phyloP scores from a whole-genome alignment of 1,140 invertebrate genomes.

The Trissolcus basalis region DNA sequence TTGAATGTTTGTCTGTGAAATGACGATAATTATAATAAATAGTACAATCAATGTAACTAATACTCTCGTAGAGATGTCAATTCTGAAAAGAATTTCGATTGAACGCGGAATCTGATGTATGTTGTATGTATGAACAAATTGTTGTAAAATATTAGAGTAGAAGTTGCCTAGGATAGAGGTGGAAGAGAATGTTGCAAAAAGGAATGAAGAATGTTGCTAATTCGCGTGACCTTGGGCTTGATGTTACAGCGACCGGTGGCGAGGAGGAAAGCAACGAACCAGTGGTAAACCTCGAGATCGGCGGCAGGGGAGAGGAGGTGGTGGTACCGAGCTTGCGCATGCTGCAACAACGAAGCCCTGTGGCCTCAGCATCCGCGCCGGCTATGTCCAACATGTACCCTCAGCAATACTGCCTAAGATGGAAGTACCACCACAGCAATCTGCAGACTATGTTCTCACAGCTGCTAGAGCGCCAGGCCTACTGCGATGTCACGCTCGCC shows the following conservation, averaged over 20 bases:
- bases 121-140: too few species aligned
- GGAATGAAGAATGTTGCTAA: slow-evolving; percentile 6
- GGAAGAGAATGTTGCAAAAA: not conserved
- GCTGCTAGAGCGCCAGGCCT: slow-evolving; percentile 88
- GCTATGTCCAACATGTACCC: slow-evolving; percentile 80
- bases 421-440: slow-evolving; percentile 94
- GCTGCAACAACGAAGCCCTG: slow-evolving; percentile 69
- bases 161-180: too few species aligned
- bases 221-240: slow-evolving; percentile 29
- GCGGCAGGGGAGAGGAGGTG: slow-evolving; percentile 55
- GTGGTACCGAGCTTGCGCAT: slow-evolving; percentile 67
- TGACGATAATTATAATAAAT: too few species aligned
- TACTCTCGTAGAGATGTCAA: not conserved
- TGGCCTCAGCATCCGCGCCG: slow-evolving; percentile 62
- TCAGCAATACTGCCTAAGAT: slow-evolving; percentile 92
- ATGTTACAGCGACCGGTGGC: slow-evolving; percentile 58
- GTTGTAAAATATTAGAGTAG: too few species aligned
- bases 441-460: slow-evolving; percentile 93
- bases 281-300: slow-evolving; percentile 60
- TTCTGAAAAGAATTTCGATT: not conserved
- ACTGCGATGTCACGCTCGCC: slow-evolving; percentile 93
- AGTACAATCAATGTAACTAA: too few species aligned
- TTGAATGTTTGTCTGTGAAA: too few species aligned
- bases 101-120: not conserved
- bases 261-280: slow-evolving; percentile 61